phyloP scores from a whole-genome alignment of 2,888 invertebrate species.

The Apotomis turbidana region DNA sequence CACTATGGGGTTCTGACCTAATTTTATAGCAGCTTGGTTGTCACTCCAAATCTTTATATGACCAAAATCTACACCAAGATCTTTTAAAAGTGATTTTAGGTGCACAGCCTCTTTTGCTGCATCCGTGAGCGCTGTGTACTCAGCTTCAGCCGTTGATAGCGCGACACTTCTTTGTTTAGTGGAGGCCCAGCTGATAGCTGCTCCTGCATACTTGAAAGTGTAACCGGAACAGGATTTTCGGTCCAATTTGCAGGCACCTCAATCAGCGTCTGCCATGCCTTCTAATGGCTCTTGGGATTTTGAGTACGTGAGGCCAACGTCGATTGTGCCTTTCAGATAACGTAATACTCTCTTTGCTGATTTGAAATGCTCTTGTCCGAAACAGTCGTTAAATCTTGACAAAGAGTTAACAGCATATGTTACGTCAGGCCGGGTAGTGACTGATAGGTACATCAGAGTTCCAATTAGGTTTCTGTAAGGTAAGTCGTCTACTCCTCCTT shows the following conservation, averaged over 20 bases:
- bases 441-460: too few relatives aligned
- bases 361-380: not conserved
- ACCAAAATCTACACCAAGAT: not conserved
- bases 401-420: not conserved
- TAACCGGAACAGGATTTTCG: too few relatives aligned
- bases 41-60: not conserved
- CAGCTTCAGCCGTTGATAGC: not conserved
- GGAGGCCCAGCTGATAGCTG: not conserved
- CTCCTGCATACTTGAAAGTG: not conserved
- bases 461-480: too few relatives aligned
- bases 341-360: not conserved
- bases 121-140: not conserved
- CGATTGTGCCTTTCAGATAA: not conserved
- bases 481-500: too few relatives aligned
- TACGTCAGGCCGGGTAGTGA: not conserved
- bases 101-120: not conserved
- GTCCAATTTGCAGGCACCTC: too few relatives aligned
- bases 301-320: not conserved
- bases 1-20: not conserved
- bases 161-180: not conserved
- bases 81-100: not conserved
- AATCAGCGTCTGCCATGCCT: constrained; percentile 1
- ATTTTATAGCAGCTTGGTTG: constrained; percentile 2
- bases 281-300: not conserved
- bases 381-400: not conserved